These are phyloP conservation scores for Drosophila percnosoma DNA, from an alignment of 2,888 invertebrate genomes.

Conservation along the genomic window DNA sequence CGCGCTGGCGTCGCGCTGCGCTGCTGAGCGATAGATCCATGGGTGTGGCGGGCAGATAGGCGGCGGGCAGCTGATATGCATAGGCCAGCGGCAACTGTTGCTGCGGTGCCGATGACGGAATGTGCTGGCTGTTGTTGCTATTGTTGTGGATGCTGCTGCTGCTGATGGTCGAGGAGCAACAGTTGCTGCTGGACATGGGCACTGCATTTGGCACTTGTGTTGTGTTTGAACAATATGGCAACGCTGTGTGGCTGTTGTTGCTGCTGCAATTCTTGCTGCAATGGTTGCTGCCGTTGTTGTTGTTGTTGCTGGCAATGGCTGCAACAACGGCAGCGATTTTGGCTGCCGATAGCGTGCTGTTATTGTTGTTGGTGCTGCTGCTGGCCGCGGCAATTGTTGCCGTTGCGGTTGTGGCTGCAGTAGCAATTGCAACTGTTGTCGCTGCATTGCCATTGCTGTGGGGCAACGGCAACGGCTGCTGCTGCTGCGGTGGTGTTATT, in stretches of 20 bases:
- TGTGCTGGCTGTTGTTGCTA: slow-evolving; percentile 56
- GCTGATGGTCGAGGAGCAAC: slow-evolving; percentile 41
- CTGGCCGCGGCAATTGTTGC: slow-evolving; percentile 24
- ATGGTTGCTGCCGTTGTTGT: slow-evolving; percentile 52
- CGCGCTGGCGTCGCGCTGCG: slow-evolving; percentile 65
- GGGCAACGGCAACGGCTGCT: slow-evolving; percentile 4
- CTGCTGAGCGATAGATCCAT: slow-evolving; percentile 83
- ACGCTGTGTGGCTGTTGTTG: slow-evolving; percentile 51
- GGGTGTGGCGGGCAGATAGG: slow-evolving; percentile 67
- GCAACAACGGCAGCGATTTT: slow-evolving; percentile 76
- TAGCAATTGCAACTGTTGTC: slow-evolving; percentile 12
- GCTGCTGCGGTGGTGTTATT: slow-evolving; percentile 12
- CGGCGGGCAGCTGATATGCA: slow-evolving; percentile 47
- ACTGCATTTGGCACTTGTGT: slow-evolving; percentile 75
- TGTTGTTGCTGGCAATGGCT: slow-evolving; percentile 62
- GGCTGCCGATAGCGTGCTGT: slow-evolving; percentile 31
- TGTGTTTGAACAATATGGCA: slow-evolving; percentile 53
- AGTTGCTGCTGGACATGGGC: slow-evolving; percentile 69
- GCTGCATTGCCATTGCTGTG: slow-evolving; percentile 7
- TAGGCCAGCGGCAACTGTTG: slow-evolving; percentile 51
- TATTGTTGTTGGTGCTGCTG: slow-evolving; percentile 28
- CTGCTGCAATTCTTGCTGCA: slow-evolving; percentile 47
- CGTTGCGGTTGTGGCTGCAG: slow-evolving; percentile 16
- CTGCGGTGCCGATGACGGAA: slow-evolving; percentile 42
- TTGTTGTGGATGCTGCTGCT: slow-evolving; percentile 57